phyloP scores from a whole-genome alignment of 1,140 invertebrate species.

The Leptopilina clavipes region DNA sequence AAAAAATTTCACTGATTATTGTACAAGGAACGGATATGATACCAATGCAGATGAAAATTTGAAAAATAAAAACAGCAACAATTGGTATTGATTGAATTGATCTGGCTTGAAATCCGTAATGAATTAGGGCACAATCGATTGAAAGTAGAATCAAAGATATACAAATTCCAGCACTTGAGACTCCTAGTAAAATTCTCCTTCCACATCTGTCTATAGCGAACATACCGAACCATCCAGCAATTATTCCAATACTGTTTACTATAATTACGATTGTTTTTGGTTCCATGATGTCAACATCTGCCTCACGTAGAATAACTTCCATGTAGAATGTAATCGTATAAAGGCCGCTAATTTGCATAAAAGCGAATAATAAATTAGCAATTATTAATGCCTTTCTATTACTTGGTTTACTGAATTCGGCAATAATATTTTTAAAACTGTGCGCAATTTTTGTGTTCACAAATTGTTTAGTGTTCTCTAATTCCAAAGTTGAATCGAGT shows the following conservation, averaged over 20 bases:
- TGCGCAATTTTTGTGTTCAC: slow-evolving; percentile 16
- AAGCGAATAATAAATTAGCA: slow-evolving; percentile 79
- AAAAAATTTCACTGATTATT: slow-evolving; percentile 85
- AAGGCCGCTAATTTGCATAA: slow-evolving; percentile 85
- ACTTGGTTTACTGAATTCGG: slow-evolving; percentile 39
- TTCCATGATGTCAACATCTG: slow-evolving; percentile 72
- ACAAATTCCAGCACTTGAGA: slow-evolving; percentile 77
- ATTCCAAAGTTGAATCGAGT: slow-evolving; percentile 39
- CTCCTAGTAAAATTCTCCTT: slow-evolving; percentile 79
- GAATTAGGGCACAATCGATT: slow-evolving; percentile 79
- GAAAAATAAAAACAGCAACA: slow-evolving; percentile 77
- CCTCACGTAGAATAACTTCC: slow-evolving; percentile 81
- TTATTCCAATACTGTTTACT: slow-evolving; percentile 80
- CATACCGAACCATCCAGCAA: slow-evolving; percentile 77
- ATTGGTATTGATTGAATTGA: slow-evolving; percentile 77
- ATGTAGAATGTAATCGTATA: slow-evolving; percentile 84
- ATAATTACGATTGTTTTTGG: slow-evolving; percentile 78
- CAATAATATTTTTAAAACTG: slow-evolving; percentile 37
- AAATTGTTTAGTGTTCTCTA: slow-evolving; percentile 41
- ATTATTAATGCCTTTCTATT: slow-evolving; percentile 80
- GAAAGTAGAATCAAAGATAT: slow-evolving; percentile 76
- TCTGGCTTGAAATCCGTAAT: slow-evolving; percentile 68
- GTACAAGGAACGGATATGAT: slow-evolving; percentile 83
- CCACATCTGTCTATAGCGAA: slow-evolving; percentile 82
- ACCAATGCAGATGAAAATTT: slow-evolving; percentile 78